Evolutionary conservation across 2,113 vertebrate species (phyloP), one percentile per base, ranked within the genome.

Genomic region (Dromas ardeola): DNA sequence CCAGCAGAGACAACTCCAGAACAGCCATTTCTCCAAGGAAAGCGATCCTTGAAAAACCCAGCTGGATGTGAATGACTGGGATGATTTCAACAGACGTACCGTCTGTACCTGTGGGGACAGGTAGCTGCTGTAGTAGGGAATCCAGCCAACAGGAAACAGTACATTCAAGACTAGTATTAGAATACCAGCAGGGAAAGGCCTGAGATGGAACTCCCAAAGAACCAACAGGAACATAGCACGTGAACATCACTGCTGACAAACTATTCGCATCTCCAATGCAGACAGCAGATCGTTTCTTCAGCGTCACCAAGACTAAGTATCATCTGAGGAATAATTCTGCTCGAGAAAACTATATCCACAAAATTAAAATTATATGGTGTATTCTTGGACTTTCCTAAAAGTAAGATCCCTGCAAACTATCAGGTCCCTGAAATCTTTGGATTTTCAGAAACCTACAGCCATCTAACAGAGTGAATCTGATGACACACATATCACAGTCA

Each of bases 171-270:
- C 15, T 29, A 12, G 7, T 53, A 5, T 21, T 36, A 22, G 40
- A 25, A 34, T 27, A 52, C 21, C 3, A 12, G 52, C 65, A 34
- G 38, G 13, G 40, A 42, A 32, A 47, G n/a, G 23, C 5, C 10
- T 10, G 26, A 59, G 65, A 13, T 16, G 17, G 29, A 47, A 61
- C 26, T 59, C 45, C 40, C 26, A 36, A 43, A 67, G 42, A 63
- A 50, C 6, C 29, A 55, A 10, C 4, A 34, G 27, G 47, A 82
- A 9, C 20, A 11, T 2, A 0, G 3, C 10, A 12, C 2, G 0
- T 7, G 67, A 67, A 3, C 19, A 9, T 58, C 26, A 29, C 14
- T 1, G 0, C 25, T 59, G 58, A 17, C 16, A 34, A 45, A 8
- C 47, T 30, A 5, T 10, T 52, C 4, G 0, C 3, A 5, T 19